Conservation (phyloP, 2,888 invertebrate species). For the Baronia brevicornis region DNA sequence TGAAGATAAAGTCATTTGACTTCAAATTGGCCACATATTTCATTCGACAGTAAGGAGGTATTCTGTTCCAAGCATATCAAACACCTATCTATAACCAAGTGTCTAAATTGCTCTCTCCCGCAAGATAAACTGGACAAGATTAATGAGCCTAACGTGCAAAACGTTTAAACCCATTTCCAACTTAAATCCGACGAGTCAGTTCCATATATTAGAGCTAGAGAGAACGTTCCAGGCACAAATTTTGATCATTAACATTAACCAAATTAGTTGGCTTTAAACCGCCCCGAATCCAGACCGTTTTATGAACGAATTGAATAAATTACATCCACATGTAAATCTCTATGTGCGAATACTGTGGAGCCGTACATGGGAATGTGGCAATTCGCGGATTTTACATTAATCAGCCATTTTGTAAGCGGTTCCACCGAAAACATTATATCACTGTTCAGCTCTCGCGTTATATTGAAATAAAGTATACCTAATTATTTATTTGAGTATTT, state of each 20-base stretch:
- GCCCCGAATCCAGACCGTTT: constrained; percentile 46
- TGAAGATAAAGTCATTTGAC: constrained; percentile 6
- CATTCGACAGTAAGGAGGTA: constrained; percentile 11
- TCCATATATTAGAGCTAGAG: constrained; percentile 70
- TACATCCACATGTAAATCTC: constrained; percentile 34
- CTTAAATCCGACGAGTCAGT: constrained; percentile 74
- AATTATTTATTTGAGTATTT: too few species aligned
- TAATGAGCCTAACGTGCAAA: constrained; percentile 74
- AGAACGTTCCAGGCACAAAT: constrained; percentile 67
- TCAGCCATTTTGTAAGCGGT: constrained; percentile 9
- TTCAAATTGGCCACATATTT: constrained; percentile 14
- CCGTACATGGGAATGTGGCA: constrained; percentile 19
- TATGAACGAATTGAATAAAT: constrained; percentile 50
- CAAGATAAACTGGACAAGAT: constrained; percentile 71
- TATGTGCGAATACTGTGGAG: constrained; percentile 23
- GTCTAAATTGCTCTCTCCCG: constrained; percentile 40
- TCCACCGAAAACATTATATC: neutral
- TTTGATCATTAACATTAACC: constrained; percentile 72
- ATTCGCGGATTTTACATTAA: constrained; percentile 20
- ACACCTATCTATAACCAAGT: constrained; percentile 21
- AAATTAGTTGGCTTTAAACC: constrained; percentile 70
- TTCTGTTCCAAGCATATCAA: constrained; percentile 20
- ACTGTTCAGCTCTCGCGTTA: too few species aligned
- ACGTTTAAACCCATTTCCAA: constrained; percentile 72
- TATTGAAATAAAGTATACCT: too few species aligned